phyloP scores from a whole-genome alignment of 2,888 invertebrate genomes.

The Stramonita haemastoma region DNA sequence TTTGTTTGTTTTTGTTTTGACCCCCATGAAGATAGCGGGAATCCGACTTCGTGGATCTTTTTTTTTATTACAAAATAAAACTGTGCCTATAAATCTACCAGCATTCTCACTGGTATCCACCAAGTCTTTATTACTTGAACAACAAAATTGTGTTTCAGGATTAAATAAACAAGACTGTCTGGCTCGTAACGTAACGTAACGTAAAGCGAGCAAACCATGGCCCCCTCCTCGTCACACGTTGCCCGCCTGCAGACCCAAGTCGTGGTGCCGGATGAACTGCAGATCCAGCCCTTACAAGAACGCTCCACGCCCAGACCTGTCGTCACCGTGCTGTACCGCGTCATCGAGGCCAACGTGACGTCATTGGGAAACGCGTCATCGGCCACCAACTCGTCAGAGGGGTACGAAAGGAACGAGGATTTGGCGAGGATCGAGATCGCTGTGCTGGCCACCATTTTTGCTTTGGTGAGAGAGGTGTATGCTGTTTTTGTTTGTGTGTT shows the following conservation, averaged over 20 bases:
- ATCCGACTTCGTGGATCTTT: too few species aligned
- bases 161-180: too few species aligned
- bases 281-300: not conserved
- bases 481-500: not conserved
- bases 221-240: too few species aligned
- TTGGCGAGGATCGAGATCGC: conserved; percentile 36
- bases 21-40: too few species aligned
- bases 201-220: not conserved
- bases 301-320: not conserved
- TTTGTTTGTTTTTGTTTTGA: too few species aligned
- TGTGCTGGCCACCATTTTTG: conserved; percentile 27
- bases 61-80: too few species aligned
- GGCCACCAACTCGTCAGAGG: not conserved
- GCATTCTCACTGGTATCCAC: too few species aligned
- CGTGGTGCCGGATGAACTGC: not conserved
- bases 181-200: too few species aligned
- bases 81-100: too few species aligned
- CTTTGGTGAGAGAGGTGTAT: not conserved
- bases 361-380: conserved; percentile 14
- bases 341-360: not conserved
- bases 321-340: conserved; percentile 23
- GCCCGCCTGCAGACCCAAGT: not conserved
- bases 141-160: too few species aligned
- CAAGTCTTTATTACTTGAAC: too few species aligned
- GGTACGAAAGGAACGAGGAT: conserved; percentile 30